These are phyloP conservation scores for Leptinotarsa rubiginosa DNA, from an alignment of 2,888 invertebrate species.

Conservation along the genomic window DNA sequence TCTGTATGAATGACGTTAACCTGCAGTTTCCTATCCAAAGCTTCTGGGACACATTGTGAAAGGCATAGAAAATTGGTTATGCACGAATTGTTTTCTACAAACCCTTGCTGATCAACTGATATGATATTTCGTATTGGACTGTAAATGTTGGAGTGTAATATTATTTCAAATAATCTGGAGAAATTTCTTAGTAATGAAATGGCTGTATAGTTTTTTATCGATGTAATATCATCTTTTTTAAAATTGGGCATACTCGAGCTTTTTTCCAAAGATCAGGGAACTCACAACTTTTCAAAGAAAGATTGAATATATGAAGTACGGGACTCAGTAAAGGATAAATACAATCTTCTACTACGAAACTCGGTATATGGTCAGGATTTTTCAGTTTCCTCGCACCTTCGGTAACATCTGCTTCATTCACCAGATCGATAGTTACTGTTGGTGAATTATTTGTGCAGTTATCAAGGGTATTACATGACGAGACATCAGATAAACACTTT, in stretches of 20 bases:
- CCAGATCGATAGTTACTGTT: not conserved
- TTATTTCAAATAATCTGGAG: no score
- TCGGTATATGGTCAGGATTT: no score
- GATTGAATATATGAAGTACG: not conserved
- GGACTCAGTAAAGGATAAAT: not conserved
- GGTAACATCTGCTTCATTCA: not conserved
- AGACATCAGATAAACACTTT: not conserved
- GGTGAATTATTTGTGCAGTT: no score
- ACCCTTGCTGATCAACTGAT: not conserved
- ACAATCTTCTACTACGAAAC: not conserved
- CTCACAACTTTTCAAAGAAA: not conserved
- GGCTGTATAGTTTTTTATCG: not conserved
- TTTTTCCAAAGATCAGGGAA: no score
- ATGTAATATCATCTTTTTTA: no score
- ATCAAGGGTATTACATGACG: not conserved
- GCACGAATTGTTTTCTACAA: not conserved
- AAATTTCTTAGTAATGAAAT: not conserved
- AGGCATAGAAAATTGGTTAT: not conserved
- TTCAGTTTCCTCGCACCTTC: no score
- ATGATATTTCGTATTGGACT: no score
- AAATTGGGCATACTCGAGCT: no score
- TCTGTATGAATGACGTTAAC: not conserved
- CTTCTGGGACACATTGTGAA: not conserved
- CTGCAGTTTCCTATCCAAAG: not conserved
- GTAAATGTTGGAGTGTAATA: no score